Conservation (phyloP, 2,113 vertebrate species). For the Cygnus atratus region DNA sequence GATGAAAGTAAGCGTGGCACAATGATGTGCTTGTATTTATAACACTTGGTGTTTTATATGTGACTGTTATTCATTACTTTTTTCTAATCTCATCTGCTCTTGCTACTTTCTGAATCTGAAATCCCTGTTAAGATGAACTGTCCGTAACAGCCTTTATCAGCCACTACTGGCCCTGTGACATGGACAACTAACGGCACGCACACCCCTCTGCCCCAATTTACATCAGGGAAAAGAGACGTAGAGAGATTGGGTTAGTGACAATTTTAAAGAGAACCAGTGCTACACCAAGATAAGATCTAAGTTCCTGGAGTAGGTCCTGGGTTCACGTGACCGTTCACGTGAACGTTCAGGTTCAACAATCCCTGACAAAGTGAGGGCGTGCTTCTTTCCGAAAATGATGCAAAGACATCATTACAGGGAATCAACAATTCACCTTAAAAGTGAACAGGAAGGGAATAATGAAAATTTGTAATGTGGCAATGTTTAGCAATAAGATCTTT, state of each 20-base stretch:
- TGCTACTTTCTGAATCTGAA: not conserved
- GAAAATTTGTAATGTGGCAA: not conserved
- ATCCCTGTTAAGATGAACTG: not conserved
- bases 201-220: not conserved
- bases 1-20: not conserved
- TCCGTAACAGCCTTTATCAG: not conserved
- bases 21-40: conserved; percentile 14
- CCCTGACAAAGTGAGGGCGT: not conserved
- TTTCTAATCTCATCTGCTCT: not conserved
- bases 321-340: not conserved
- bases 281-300: not conserved
- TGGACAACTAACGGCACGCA: not conserved
- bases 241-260: not conserved
- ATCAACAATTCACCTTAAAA: not conserved
- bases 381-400: not conserved
- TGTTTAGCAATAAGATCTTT: not conserved
- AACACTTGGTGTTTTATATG: not conserved
- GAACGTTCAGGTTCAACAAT: no score
- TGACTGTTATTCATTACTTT: not conserved
- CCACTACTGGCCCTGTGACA: not conserved
- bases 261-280: not conserved
- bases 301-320: not conserved
- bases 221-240: not conserved
- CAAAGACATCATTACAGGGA: not conserved
- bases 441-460: not conserved